These are phyloP conservation scores for Actinemys pallida DNA, from an alignment of 2,113 vertebrate species.

Conservation along the genomic window DNA sequence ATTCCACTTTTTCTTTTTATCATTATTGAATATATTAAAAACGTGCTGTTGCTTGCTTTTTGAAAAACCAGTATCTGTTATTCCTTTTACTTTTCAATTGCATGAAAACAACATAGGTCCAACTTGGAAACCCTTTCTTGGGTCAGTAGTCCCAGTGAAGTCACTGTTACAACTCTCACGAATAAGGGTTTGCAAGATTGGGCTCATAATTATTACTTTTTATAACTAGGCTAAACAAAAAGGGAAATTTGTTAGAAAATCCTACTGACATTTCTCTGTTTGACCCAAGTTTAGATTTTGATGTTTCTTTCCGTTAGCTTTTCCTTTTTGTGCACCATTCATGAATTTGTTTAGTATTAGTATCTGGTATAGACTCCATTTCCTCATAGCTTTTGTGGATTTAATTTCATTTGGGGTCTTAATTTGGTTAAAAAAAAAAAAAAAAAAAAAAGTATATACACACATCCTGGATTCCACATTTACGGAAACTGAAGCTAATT, in stretches of 20 bases:
- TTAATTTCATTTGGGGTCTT: constrained; percentile 58
- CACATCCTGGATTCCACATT: constrained; percentile 16
- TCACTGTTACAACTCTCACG: neutral
- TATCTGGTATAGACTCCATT: neutral
- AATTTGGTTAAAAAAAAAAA: constrained; percentile 43
- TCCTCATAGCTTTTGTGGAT: constrained; percentile 46
- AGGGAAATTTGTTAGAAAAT: neutral
- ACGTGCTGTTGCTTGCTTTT: neutral
- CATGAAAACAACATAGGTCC: rapidly evolving
- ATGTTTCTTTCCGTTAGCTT: constrained; percentile 35
- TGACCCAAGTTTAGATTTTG: neutral
- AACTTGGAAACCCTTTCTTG: neutral
- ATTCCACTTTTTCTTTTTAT: neutral
- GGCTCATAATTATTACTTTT: neutral
- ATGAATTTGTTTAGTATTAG: neutral
- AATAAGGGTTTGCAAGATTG: neutral
- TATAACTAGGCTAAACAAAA: constrained; percentile 29
- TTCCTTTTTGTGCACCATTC: neutral
- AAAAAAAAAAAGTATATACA: neutral
- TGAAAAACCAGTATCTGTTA: neutral
- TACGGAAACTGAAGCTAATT: constrained; percentile 30
- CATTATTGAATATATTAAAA: neutral
- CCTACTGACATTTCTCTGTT: neutral
- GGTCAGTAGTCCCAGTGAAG: neutral
- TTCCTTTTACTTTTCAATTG: rapidly evolving